Evolutionary conservation across 1,140 invertebrate genomes (phyloP), one percentile per base, ranked within the genome.

Genomic region (Scaptomyza hsui): DNA sequence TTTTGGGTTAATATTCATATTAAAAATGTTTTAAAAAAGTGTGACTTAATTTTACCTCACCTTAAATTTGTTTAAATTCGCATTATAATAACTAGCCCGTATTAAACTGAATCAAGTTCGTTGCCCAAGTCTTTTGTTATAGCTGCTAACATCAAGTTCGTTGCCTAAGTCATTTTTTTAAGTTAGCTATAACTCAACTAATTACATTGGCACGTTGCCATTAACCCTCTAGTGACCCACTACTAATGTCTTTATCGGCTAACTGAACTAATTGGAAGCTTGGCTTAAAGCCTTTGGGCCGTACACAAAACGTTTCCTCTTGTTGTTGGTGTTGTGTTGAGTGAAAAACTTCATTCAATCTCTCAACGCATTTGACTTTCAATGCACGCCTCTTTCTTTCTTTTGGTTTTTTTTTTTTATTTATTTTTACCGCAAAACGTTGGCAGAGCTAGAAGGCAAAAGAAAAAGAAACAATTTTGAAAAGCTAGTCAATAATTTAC

Each of bases 121-220:
- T 85, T 85, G 85, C 85, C 71, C 73, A 89, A 89, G 85, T 89
- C 85, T 89, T 89, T 89, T 85, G 85, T 89, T 29, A 9, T 29
- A 37, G 12, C 16, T 41, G n/a, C 3, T 2, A 13, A 6, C 47
- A 3, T 19, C 56, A 71, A 80, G 82, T 78, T 80, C 32, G 67
- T 48, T 79, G 41, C 63, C 55, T 68, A 70, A 85, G 77, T 88
- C 75, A 76, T 82, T 81, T 32, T n/a, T n/a, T n/a, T n/a, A n/a
- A n/a, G n/a, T n/a, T n/a, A 9, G 15, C 7, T 55, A 12, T 16
- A 19, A 19, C 15, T 51, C 26, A 39, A 37, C 52, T 45, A 64
- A 71, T 65, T 57, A 45, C 37, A 32, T 15, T 37, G n/a, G 52
- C 45, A 51, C 61, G 35, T 52, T 51, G 45, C 45, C 52, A 71